These are phyloP conservation scores for Toxotes chatareus DNA, from an alignment of 2,113 vertebrate genomes.

Conservation along the genomic window DNA sequence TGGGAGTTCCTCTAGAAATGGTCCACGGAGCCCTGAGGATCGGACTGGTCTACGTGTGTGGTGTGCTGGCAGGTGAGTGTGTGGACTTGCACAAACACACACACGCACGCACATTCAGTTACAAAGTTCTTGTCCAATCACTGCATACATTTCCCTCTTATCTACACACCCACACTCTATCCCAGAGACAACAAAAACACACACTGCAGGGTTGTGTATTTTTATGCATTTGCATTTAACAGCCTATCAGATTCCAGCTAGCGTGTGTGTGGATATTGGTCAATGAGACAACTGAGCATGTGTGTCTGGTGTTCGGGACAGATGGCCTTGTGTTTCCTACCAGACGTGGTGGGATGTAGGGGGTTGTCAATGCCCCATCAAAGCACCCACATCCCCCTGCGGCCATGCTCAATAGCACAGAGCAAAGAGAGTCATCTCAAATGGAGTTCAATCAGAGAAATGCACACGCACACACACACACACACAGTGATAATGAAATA, in stretches of 20 bases:
- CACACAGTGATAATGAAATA: constrained; percentile 35
- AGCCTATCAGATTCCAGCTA: constrained; percentile 29
- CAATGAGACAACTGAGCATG: constrained; percentile 31
- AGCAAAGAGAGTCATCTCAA: constrained; percentile 38
- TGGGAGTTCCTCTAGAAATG: constrained; percentile 98
- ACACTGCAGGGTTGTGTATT: constrained; percentile 16
- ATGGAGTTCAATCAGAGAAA: constrained; percentile 33
- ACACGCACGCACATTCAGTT: background rate
- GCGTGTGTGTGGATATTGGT: constrained; percentile 33
- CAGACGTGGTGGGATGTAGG: constrained; percentile 55
- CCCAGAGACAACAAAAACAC: constrained; percentile 9
- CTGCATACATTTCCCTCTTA: background rate
- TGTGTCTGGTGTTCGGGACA: constrained; percentile 54
- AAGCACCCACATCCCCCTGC: constrained; percentile 38
- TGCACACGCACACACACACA: constrained; percentile 21
- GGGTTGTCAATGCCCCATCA: constrained; percentile 56
- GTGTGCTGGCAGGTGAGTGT: constrained; percentile 93
- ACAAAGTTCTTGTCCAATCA: background rate
- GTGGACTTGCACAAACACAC: background rate
- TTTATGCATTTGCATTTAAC: constrained; percentile 38
- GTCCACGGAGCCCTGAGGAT: constrained; percentile 95
- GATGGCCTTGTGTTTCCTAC: constrained; percentile 68
- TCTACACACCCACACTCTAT: background rate
- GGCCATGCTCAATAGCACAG: constrained; percentile 41
- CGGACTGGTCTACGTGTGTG: constrained; percentile 93